Evolutionary conservation across 2,797 vertebrate species (phyloP), one percentile per base, ranked within the genome.

Genomic region (Coendou prehensilis): DNA sequence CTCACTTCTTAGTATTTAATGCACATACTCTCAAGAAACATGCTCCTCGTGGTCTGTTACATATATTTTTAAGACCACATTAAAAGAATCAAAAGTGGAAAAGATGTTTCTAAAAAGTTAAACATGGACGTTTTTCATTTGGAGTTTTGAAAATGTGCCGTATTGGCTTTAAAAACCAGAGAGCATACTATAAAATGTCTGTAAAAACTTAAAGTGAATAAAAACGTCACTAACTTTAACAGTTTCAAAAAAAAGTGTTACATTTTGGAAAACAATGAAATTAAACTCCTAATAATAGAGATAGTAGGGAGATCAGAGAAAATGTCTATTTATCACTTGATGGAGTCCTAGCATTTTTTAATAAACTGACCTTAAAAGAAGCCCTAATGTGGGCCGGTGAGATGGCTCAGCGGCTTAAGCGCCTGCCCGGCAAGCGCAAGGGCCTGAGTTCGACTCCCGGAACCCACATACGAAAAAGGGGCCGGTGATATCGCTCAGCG

Each of bases 311-410:
- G 91, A 97, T 97, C 85, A 83, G 93, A 47, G 0, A 85, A 96
- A 98, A 81, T 75, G 61, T 96, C 94, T 97, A 94, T 97, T 98
- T 98, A 96, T 96, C 87, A 91, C 92, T 97, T 96, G 96, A 85
- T 94, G 89, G 94, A 97, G 89, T 95, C 37, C 0, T 96, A 67
- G 28, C 23, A 90, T 89, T 94, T 91, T 96, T 97, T 75, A 14
- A 98, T 93, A 98, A 89, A 95, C 84, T 91, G 98, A 98, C 97
- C 97, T 95, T 87, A 91, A 96, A 91, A 96, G 89, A 92, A 96
- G 75, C 61, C 91, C 71, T 96, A 90, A 56, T 59, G 75, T 89
- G 64, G n/a, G n/a, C n/a, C n/a, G n/a, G n/a, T n/a, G n/a, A n/a
- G n/a, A n/a, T n/a, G n/a, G n/a, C n/a, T n/a, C n/a, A n/a, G n/a